phyloP scores from a whole-genome alignment of 1,140 invertebrate genomes.

The Heliconius hewitsoni region DNA sequence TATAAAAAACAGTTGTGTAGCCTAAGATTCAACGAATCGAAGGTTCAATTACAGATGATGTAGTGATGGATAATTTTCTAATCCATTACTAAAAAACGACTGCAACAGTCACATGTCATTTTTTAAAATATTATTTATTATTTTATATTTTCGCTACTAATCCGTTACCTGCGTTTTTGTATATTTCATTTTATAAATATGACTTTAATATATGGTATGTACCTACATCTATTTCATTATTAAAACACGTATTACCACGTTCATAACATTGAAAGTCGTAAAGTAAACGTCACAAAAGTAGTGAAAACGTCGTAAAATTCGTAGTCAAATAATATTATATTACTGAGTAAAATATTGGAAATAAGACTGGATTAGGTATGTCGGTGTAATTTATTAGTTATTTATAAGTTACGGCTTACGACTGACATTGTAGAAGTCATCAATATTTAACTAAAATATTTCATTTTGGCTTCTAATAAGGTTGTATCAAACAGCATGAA shows the following conservation, averaged over 20 bases:
- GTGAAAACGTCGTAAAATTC: not conserved
- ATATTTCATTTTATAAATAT: not conserved
- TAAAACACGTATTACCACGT: not conserved
- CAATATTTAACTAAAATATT: not conserved
- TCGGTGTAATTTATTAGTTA: not conserved
- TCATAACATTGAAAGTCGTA: not conserved
- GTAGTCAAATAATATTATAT: conserved; percentile 7
- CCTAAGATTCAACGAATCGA: no score
- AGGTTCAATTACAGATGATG: no score
- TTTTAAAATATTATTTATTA: no score
- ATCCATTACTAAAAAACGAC: not conserved
- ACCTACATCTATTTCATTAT: not conserved
- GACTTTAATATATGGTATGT: not conserved
- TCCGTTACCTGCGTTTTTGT: no score
- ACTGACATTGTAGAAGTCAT: not conserved
- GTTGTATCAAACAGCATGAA: no score
- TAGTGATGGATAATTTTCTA: no score
- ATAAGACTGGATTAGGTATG: not conserved
- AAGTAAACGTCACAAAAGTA: conserved; percentile 7
- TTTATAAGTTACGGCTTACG: not conserved
- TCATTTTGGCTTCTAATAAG: not conserved
- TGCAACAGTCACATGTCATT: no score
- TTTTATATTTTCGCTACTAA: no score
- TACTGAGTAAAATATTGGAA: conserved; percentile 12
- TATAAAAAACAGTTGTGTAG: no score